Evolutionary conservation across 2,888 invertebrate species (phyloP).

Genomic region (Acrobeloides nanus): DNA sequence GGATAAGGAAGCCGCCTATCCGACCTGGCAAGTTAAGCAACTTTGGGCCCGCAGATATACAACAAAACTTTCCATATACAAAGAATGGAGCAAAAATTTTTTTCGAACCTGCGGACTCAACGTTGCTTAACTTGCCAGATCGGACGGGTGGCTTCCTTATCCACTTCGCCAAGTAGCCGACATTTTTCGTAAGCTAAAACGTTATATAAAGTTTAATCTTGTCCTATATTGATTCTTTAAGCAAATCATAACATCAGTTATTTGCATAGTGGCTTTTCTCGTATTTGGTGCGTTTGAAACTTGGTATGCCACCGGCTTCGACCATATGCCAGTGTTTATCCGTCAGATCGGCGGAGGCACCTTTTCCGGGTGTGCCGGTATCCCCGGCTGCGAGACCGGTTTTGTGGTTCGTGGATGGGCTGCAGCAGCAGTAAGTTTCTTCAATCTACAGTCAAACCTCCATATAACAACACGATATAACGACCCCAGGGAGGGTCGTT

Average conservation of each 20-base stretch:
- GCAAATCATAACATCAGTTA: constrained; percentile 41
- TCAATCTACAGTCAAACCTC: too few relatives aligned
- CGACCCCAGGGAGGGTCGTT: too few relatives aligned
- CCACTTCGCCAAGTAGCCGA: too few relatives aligned
- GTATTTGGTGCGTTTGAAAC: constrained; percentile 51
- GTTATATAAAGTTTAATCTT: constrained; percentile 3
- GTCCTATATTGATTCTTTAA: constrained; percentile 12
- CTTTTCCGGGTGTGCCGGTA: constrained; percentile 45
- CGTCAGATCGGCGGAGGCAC: constrained; percentile 36
- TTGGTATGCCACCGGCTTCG: constrained; percentile 47
- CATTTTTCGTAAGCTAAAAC: constrained; percentile 2
- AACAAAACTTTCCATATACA: too few relatives aligned
- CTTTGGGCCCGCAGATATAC: too few relatives aligned
- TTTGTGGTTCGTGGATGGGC: constrained; percentile 53
- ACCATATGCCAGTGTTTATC: constrained; percentile 51
- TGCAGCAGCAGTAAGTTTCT: constrained; percentile 33
- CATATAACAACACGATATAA: too few relatives aligned
- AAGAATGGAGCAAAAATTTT: too few relatives aligned
- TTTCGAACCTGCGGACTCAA: too few relatives aligned
- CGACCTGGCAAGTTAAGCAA: too few relatives aligned
- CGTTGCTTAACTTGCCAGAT: too few relatives aligned
- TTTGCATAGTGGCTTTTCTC: constrained; percentile 44
- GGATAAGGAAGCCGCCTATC: too few relatives aligned
- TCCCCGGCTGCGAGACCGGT: constrained; percentile 51
- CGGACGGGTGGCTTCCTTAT: too few relatives aligned